Percentiles rank a stretch among this genome's conserved stretches.
phyloP scores from a whole-genome alignment of 2,888 invertebrate genomes.

The Oligia latruncula region DNA sequence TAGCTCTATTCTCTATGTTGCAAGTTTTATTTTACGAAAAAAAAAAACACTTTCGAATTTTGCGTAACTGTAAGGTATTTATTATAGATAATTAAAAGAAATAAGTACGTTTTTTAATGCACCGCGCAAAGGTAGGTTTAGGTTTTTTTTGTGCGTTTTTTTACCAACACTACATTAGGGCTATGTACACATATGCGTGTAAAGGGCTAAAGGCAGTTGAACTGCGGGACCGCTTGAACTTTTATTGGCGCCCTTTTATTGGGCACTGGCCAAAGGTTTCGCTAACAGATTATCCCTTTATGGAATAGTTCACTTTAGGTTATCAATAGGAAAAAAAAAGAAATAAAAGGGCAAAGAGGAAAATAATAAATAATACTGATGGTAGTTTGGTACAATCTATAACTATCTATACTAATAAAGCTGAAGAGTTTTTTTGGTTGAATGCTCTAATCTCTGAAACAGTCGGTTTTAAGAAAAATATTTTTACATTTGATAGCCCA shows the following conservation, averaged over 20 bases:
- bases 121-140: no score
- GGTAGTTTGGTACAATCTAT: no score
- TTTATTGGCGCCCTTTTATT: conserved; percentile 26
- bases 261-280: background rate
- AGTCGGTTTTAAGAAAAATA: no score
- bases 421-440: no score
- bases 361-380: no score
- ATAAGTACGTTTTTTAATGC: no score
- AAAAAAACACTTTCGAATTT: background rate
- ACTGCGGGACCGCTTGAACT: conserved; percentile 38
- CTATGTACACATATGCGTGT: conserved; percentile 9
- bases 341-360: no score
- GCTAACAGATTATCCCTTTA: background rate
- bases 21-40: background rate
- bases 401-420: no score
- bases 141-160: no score
- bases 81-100: background rate
- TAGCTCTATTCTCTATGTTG: background rate
- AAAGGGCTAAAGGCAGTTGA: conserved; percentile 43
- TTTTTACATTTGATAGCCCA: no score
- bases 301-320: background rate
- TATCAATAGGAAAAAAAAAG: no score
- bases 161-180: background rate
- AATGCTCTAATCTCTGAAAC: no score
- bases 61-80: background rate